phyloP scores from a whole-genome alignment of 2,797 vertebrate genomes.

The Xiphorhynchus erythropygius region DNA sequence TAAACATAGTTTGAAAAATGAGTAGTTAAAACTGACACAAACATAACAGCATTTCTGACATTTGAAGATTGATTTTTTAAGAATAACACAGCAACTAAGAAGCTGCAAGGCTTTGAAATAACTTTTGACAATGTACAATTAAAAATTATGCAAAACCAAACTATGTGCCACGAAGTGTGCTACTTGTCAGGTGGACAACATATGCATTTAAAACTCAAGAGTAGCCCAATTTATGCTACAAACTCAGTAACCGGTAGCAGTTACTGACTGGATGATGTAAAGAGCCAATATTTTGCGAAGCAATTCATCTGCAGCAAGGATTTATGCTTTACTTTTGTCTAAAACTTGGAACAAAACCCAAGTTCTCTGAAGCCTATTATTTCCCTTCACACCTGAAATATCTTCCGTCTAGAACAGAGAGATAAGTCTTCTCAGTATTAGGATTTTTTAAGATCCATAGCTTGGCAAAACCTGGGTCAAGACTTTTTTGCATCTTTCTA shows the following conservation, averaged over 20 bases:
- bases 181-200: not conserved
- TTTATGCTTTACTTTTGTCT: not conserved
- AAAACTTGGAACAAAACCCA: accelerated
- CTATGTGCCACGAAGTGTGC: not conserved
- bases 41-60: not conserved
- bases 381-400: not conserved
- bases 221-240: not conserved
- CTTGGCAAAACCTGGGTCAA: not conserved
- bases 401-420: not conserved
- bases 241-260: not conserved
- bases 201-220: not conserved
- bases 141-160: not conserved
- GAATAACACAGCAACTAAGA: not conserved
- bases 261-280: not conserved
- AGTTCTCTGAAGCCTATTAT: not conserved
- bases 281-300: not conserved
- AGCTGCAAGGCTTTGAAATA: not conserved
- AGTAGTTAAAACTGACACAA: not conserved
- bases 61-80: not conserved
- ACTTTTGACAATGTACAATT: not conserved
- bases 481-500: not conserved
- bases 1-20: not conserved
- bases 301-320: not conserved
- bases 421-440: not conserved
- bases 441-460: not conserved